Evolutionary conservation across 2,888 invertebrate genomes (phyloP).

Genomic region (Petrolisthes manimaculis): DNA sequence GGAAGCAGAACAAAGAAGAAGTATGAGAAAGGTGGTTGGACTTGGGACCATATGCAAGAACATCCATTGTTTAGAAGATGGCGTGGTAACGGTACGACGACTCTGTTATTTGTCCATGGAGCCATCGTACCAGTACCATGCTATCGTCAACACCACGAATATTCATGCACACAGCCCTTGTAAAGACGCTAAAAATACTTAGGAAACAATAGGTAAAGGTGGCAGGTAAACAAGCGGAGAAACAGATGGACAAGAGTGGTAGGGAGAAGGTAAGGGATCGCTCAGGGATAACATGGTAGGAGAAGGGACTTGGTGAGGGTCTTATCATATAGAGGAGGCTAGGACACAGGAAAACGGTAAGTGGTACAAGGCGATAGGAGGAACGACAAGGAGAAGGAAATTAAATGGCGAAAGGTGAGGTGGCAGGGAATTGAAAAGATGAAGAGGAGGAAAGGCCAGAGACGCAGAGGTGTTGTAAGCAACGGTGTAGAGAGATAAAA

Average conservation of each 20-base stretch:
- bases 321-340: neutral
- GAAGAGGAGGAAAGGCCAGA: conserved; percentile 2
- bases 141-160: too few relatives aligned
- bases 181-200: neutral
- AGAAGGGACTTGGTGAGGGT: neutral
- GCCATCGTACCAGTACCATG: too few relatives aligned
- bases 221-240: neutral
- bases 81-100: too few relatives aligned
- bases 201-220: neutral
- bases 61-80: too few relatives aligned
- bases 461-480: neutral
- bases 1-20: conserved; percentile 2
- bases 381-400: too few relatives aligned
- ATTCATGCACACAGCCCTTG: too few relatives aligned
- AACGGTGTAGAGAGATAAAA: neutral
- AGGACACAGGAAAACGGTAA: neutral
- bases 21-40: neutral
- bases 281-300: neutral
- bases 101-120: too few relatives aligned
- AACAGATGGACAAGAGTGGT: neutral
- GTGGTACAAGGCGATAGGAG: too few relatives aligned
- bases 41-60: too few relatives aligned
- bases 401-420: neutral
- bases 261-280: too few relatives aligned
- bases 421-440: conserved; percentile 14